Percentiles rank a stretch among this genome's conserved stretches.
Conservation (phyloP, 2,113 vertebrate genomes). For the Pollimyrus isidori region DNA sequence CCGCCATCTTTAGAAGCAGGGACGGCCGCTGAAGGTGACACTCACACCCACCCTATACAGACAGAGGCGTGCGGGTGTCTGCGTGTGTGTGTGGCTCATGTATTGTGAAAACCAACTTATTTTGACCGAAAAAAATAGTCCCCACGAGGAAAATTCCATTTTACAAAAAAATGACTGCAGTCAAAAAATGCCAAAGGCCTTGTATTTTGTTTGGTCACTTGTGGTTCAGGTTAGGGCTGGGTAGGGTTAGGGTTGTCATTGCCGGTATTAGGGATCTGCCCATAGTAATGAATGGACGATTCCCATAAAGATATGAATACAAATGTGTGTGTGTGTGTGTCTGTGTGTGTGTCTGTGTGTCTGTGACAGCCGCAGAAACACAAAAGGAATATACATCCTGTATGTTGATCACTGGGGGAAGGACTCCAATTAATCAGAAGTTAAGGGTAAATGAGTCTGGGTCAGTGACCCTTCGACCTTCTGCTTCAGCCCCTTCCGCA, state of each 20-base stretch:
- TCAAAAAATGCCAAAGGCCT: neutral
- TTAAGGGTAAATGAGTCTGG: neutral
- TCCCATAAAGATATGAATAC: neutral
- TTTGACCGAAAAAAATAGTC: neutral
- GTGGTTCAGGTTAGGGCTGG: neutral
- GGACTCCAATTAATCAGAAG: neutral
- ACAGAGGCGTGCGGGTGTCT: neutral
- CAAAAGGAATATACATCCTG: neutral
- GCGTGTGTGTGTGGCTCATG: neutral
- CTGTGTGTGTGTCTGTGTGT: neutral
- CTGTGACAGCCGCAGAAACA: neutral
- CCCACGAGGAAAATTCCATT: neutral
- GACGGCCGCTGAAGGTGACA: neutral
- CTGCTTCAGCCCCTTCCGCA: neutral
- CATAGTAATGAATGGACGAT: neutral
- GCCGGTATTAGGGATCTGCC: neutral
- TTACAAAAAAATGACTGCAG: neutral
- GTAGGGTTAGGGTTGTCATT: neutral
- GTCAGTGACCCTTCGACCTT: neutral
- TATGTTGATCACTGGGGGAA: neutral
- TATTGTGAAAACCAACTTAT: neutral
- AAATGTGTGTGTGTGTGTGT: neutral
- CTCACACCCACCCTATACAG: neutral
- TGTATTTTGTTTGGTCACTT: neutral
- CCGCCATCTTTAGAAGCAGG: neutral